phyloP scores from a whole-genome alignment of 2,797 vertebrate genomes.

The Melanotaenia maccullochi region DNA sequence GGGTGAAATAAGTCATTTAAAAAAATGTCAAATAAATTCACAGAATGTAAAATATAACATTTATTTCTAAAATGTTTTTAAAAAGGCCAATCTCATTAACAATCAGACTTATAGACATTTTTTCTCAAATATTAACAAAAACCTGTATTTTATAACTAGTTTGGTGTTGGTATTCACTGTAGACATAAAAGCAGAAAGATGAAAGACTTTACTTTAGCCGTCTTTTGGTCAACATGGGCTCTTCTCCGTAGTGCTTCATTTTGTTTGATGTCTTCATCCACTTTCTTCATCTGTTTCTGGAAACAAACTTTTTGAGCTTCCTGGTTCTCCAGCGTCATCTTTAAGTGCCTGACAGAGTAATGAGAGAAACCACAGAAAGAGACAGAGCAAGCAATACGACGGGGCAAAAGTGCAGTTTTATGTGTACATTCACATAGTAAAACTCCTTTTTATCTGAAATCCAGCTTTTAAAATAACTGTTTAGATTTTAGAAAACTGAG shows the following conservation, averaged over 20 bases:
- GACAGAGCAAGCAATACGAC: neutral
- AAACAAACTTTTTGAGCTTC: slow-evolving; percentile 72
- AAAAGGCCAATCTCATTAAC: no score
- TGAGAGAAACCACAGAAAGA: neutral
- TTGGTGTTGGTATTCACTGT: neutral
- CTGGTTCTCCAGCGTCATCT: slow-evolving; percentile 86
- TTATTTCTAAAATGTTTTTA: no score
- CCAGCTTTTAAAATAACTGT: no score
- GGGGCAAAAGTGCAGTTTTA: neutral
- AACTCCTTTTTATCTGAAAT: neutral
- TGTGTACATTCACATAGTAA: neutral
- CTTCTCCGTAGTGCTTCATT: slow-evolving; percentile 81
- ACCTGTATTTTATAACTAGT: neutral
- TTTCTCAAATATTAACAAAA: no score
- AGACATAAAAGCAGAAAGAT: neutral
- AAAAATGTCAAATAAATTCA: neutral
- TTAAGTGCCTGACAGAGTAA: slow-evolving; percentile 81
- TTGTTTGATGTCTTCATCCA: slow-evolving; percentile 79
- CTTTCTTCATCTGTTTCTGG: slow-evolving; percentile 72
- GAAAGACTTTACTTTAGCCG: slow-evolving; percentile 80
- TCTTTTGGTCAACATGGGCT: slow-evolving; percentile 80
- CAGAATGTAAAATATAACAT: neutral
- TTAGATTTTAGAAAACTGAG: no score
- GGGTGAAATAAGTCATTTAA: neutral
- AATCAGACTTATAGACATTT: no score